phyloP scores from a whole-genome alignment of 64 coral and sea anemone genomes.

The Pocillopora verrucosa region DNA sequence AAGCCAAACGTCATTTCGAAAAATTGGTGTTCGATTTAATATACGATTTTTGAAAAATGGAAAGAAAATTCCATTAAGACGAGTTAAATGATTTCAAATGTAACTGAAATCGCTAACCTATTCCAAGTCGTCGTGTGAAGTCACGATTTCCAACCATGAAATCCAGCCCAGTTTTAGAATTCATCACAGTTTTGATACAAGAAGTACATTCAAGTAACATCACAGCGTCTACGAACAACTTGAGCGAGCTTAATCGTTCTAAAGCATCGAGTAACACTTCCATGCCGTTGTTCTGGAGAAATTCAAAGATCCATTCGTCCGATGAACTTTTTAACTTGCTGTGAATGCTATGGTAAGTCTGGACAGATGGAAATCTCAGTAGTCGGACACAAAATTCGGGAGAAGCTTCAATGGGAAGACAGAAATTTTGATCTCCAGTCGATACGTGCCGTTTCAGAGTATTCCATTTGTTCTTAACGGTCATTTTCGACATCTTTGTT shows the following conservation, averaged over 20 bases:
- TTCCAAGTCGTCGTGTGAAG: slow-evolving; percentile 53
- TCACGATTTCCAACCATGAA: slow-evolving; percentile 74
- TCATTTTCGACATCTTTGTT: slow-evolving; percentile 38
- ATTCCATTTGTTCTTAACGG: slow-evolving; percentile 45
- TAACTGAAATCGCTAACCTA: slow-evolving; percentile 55
- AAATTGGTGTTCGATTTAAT: background rate
- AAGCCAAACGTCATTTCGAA: background rate
- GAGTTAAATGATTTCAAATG: background rate
- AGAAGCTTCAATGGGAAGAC: slow-evolving; percentile 55
- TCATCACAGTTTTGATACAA: slow-evolving; percentile 87
- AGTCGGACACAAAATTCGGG: slow-evolving; percentile 85
- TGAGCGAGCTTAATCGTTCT: slow-evolving; percentile 52
- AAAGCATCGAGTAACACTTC: slow-evolving; percentile 65
- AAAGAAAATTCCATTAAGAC: background rate
- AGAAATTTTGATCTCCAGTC: background rate
- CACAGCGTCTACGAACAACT: slow-evolving; percentile 59
- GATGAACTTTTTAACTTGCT: slow-evolving; percentile 58
- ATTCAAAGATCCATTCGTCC: slow-evolving; percentile 80
- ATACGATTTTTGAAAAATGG: too few species aligned
- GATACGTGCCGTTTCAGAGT: slow-evolving; percentile 46
- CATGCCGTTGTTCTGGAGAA: slow-evolving; percentile 72
- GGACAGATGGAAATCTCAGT: slow-evolving; percentile 61
- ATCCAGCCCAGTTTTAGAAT: slow-evolving; percentile 80
- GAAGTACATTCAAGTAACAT: slow-evolving; percentile 80
- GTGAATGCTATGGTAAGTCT: slow-evolving; percentile 76